Evolutionary conservation across 1,140 invertebrate species (phyloP).

Genomic region (Drosophila murphyi): DNA sequence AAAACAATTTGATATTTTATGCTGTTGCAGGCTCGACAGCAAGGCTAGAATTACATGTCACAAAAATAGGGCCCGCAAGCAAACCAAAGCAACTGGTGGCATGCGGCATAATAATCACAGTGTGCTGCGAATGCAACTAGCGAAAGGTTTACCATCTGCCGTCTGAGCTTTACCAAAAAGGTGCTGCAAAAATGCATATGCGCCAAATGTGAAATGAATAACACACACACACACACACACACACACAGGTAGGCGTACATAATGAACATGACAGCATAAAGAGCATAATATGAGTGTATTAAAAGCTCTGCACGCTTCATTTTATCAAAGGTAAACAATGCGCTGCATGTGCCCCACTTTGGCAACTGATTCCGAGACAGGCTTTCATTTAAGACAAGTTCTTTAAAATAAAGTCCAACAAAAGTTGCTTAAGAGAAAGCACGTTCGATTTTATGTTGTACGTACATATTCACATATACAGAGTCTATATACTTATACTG

Average conservation of each 20-base stretch:
- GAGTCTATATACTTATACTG: no score
- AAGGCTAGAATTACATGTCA: slow-evolving; percentile 12
- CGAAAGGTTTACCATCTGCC: slow-evolving; percentile 3
- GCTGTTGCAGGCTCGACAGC: slow-evolving; percentile 21
- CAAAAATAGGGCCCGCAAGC: not conserved
- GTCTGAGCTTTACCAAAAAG: not conserved
- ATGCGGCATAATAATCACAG: not conserved
- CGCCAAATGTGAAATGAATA: not conserved
- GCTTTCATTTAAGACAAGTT: no score
- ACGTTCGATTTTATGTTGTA: no score
- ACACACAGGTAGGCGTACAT: not conserved
- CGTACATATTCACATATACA: no score
- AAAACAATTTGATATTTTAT: slow-evolving; percentile 8
- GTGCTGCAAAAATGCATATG: not conserved
- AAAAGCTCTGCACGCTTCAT: not conserved
- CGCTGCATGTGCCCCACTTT: not conserved
- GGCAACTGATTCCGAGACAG: not conserved
- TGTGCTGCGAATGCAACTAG: not conserved
- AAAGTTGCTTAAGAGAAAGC: no score
- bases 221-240: not conserved
- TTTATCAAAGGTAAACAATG: not conserved
- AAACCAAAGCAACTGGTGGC: slow-evolving; percentile 20
- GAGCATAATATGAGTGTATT: not conserved
- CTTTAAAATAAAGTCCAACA: no score
- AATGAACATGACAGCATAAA: not conserved